Percentiles rank a stretch among this genome's conserved stretches.
phyloP scores from a whole-genome alignment of 2,113 vertebrate genomes.

The Callionymus lyra region DNA sequence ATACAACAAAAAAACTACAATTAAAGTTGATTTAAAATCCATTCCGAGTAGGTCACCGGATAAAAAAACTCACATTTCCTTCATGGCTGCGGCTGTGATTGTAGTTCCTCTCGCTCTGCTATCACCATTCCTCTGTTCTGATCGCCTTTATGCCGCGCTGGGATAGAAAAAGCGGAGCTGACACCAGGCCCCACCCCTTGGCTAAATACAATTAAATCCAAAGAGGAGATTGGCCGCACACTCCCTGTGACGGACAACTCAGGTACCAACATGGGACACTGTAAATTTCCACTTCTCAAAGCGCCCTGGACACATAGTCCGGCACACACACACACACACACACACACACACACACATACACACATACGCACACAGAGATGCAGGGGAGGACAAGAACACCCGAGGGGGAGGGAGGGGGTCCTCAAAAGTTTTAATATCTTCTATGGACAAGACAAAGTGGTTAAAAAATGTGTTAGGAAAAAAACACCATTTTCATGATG shows the following conservation, averaged over 20 bases:
- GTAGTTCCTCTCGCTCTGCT: conserved; percentile 48
- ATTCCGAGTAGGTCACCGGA: too few species aligned
- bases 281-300: conserved; percentile 67
- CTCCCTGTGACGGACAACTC: conserved; percentile 41
- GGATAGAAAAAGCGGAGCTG: conserved; percentile 52
- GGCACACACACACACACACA: not conserved
- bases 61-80: conserved; percentile 63
- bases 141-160: conserved; percentile 50
- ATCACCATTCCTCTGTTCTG: conserved; percentile 64
- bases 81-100: conserved; percentile 59
- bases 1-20: too few species aligned
- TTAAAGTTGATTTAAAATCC: too few species aligned
- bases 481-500: not conserved
- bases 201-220: conserved; percentile 65
- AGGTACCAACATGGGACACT: conserved; percentile 55
- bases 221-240: conserved; percentile 51
- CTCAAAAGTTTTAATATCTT: too few species aligned
- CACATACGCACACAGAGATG: not conserved
- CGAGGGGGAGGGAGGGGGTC: not conserved
- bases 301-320: conserved; percentile 24
- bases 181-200: conserved; percentile 47
- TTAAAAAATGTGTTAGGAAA: not conserved
- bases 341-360: too few species aligned
- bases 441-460: not conserved
- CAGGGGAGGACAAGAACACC: not conserved